These are phyloP conservation scores for Neoaliturus tenellus DNA, from an alignment of 2,888 invertebrate species.

Conservation along the genomic window DNA sequence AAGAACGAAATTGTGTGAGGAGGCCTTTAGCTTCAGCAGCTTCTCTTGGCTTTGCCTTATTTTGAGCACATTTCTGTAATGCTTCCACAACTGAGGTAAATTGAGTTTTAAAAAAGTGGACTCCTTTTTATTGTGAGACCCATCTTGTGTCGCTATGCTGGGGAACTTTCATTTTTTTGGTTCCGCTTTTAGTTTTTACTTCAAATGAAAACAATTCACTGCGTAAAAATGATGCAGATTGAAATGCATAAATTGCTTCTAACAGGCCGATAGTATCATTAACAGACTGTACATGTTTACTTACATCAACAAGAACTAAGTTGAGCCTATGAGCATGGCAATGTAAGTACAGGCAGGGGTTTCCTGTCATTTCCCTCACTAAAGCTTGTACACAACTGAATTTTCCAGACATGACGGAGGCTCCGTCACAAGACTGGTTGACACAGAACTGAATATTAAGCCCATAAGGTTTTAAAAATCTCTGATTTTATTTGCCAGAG, in stretches of 20 bases:
- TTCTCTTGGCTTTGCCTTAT: background rate
- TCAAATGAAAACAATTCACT: constrained; percentile 3
- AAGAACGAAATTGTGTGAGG: constrained; percentile 3
- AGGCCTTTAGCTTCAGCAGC: background rate
- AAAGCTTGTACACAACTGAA: too few relatives aligned
- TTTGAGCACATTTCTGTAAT: background rate
- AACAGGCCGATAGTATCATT: too few relatives aligned
- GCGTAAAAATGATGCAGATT: background rate
- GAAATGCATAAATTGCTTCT: constrained; percentile 15
- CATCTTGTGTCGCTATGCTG: constrained; percentile 24
- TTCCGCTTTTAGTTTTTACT: background rate
- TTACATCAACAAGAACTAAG: too few relatives aligned
- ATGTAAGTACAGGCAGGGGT: too few relatives aligned
- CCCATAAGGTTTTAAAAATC: too few relatives aligned
- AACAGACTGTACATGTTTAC: too few relatives aligned
- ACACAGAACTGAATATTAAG: too few relatives aligned
- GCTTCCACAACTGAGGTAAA: constrained; percentile 18
- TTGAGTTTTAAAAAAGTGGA: constrained; percentile 18
- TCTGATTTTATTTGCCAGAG: too few relatives aligned
- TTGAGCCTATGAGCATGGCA: too few relatives aligned
- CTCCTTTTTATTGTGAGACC: constrained; percentile 20
- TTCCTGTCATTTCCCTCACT: too few relatives aligned
- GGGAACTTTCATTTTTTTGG: background rate
- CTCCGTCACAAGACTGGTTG: too few relatives aligned
- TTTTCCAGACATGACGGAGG: too few relatives aligned